Conservation (phyloP, 2,797 vertebrate species). For the Hydrocynus forskahlii region DNA sequence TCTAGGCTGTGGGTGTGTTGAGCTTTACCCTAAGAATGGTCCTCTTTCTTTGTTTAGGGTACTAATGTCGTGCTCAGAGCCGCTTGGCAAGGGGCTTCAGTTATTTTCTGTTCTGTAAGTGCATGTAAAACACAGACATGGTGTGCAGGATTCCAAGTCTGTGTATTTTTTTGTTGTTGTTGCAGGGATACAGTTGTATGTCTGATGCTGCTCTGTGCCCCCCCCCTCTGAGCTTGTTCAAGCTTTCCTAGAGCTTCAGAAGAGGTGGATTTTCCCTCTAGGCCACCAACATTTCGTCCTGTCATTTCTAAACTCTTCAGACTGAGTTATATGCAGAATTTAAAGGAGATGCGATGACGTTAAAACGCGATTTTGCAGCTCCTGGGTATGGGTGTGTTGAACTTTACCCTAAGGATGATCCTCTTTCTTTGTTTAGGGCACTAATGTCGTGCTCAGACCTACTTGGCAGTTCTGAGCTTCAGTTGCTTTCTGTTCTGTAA, state of each 20-base stretch:
- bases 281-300: slow-evolving; percentile 12
- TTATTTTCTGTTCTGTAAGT: not conserved
- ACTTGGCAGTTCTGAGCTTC: not conserved
- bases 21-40: not conserved
- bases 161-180: not conserved
- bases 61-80: not conserved
- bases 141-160: not conserved
- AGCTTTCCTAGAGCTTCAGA: not conserved
- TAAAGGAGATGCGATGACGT: not conserved
- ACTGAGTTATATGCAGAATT: not conserved
- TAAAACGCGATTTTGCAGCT: not conserved
- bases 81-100: not conserved
- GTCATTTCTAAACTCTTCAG: not conserved
- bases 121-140: not conserved
- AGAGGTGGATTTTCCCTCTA: not conserved
- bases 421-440: slow-evolving; percentile 14
- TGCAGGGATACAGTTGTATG: not conserved
- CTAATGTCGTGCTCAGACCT: not conserved
- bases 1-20: not conserved
- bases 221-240: not conserved
- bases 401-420: not conserved
- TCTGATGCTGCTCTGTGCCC: slow-evolving; percentile 31
- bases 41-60: slow-evolving; percentile 15
- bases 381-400: not conserved
- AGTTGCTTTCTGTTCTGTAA: not conserved